phyloP scores from a whole-genome alignment of 2,797 vertebrate species.

The Pseudochirops corinnae region DNA sequence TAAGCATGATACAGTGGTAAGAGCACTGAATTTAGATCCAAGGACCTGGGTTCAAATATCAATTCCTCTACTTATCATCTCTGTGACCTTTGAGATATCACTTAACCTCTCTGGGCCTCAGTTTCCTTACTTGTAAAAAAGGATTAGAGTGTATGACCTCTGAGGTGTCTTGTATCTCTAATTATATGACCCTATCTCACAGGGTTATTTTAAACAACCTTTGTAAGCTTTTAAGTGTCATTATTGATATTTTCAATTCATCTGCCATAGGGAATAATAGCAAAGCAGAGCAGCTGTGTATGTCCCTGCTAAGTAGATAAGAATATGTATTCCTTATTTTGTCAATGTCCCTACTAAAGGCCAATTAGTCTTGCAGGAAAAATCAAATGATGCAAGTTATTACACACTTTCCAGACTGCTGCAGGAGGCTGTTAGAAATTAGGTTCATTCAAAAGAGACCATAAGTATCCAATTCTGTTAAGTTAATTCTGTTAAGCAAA shows the following conservation, averaged over 20 bases:
- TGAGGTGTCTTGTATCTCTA: not conserved
- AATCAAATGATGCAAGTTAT: not conserved
- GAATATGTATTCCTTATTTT: not conserved
- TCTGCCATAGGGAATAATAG: not conserved
- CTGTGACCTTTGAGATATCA: not conserved
- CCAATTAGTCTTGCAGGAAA: not conserved
- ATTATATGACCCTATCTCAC: not conserved
- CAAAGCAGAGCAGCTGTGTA: not conserved
- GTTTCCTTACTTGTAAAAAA: not conserved
- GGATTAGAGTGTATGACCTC: not conserved
- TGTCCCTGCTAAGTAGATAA: not conserved
- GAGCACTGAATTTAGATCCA: not conserved
- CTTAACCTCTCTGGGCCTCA: not conserved
- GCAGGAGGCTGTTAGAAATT: not conserved
- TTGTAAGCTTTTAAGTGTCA: not conserved
- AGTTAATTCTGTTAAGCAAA: not conserved
- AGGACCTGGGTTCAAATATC: not conserved
- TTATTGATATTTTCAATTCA: not conserved
- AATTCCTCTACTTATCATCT: not conserved
- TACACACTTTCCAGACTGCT: not conserved
- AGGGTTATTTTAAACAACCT: not conserved
- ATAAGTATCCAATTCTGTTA: not conserved
- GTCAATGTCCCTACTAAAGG: not conserved
- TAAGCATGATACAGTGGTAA: not conserved
- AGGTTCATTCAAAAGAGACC: not conserved